Base-by-base conservation (phyloP, 1,140 invertebrate species). In the Coenobita brevimanus region DNA sequence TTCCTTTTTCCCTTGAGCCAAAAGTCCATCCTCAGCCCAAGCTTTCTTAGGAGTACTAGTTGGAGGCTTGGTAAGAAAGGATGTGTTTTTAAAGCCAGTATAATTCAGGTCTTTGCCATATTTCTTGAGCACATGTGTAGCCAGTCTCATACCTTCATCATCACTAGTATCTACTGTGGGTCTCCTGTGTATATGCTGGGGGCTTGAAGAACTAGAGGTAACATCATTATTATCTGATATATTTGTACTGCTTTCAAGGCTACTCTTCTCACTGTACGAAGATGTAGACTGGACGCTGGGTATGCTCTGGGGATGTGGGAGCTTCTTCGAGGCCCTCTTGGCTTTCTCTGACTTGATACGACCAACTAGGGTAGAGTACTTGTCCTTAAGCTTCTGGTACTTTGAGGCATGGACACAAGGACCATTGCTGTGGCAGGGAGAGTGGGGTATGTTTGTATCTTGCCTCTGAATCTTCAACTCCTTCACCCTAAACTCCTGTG, bases 261-360 rank as follows among this genome's bases (percentile, higher is more conserved):
- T 87, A 71, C 64, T 80, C 41, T 60, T 87, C 50, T 87, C 85
- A 27, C 85, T 80, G 17, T 64, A 80, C 27, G 79, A 24, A 33
- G 82, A 85, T 24, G 38, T n/a, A 60, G 30, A 62, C 21, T 78
- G 57, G 4, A 46, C 50, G 27, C 4, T 41, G 10, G 21, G n/a
- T 6, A 43, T 24, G 4, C 73, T 46, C 21, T 36, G 81, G 17
- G 24, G 43, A 6, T 60, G 36, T 41, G 41, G n/a, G 60, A 57
- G 36, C 43, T 69, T 79, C 33, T 54, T 75, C 21, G 38, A 38
- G 15, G 62, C 80, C 67, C 64, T 87, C 36, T 87, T 87, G 17
- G 85, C 76, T 30, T 87, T 87, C 69, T 87, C 60, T 21, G 64
- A 73, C 36, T 87, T 87, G 10, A 87, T 87, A 24, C 85, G 85